A percentile compares a stretch with the other conserved stretches of the same genome.
Evolutionary conservation across 1,140 invertebrate species (phyloP).

Genomic region (Adelges cooleyi): DNA sequence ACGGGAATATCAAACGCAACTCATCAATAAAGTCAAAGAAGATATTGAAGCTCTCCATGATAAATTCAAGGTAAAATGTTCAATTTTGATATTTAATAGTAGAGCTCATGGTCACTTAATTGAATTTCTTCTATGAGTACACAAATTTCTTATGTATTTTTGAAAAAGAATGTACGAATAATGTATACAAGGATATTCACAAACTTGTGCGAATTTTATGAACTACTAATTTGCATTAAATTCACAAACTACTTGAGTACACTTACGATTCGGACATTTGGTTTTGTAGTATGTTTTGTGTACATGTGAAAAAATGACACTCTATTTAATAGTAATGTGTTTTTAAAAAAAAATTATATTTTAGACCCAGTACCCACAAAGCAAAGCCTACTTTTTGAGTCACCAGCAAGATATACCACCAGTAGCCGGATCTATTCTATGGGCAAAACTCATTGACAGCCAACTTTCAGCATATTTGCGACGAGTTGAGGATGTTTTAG

Average conservation of each 20-base stretch:
- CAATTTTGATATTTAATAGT: too few relatives aligned
- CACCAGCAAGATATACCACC: constrained; percentile 87
- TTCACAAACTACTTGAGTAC: too few relatives aligned
- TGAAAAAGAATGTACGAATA: too few relatives aligned
- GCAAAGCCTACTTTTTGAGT: constrained; percentile 82
- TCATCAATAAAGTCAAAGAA: constrained; percentile 97
- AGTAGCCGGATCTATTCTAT: constrained; percentile 94
- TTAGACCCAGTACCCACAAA: constrained; percentile 40
- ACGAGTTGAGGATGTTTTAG: constrained; percentile 93
- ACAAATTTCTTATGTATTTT: too few relatives aligned
- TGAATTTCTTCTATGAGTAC: too few relatives aligned
- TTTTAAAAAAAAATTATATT: neutral
- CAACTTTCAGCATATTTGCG: constrained; percentile 94
- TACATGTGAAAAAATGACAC: neutral
- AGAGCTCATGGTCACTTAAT: too few relatives aligned
- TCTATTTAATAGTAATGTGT: neutral
- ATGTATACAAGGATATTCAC: too few relatives aligned
- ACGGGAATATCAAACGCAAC: constrained; percentile 95
- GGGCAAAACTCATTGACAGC: constrained; percentile 96
- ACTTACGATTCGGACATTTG: too few relatives aligned
- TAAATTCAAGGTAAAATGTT: constrained; percentile 85
- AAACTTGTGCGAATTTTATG: too few relatives aligned
- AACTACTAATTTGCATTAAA: too few relatives aligned
- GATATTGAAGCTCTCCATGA: constrained; percentile 96
- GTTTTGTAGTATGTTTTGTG: too few relatives aligned